Percentiles rank a stretch among this genome's conserved stretches.
These are phyloP conservation scores for Momotus momota DNA, from an alignment of 2,797 vertebrate species.

Conservation along the genomic window DNA sequence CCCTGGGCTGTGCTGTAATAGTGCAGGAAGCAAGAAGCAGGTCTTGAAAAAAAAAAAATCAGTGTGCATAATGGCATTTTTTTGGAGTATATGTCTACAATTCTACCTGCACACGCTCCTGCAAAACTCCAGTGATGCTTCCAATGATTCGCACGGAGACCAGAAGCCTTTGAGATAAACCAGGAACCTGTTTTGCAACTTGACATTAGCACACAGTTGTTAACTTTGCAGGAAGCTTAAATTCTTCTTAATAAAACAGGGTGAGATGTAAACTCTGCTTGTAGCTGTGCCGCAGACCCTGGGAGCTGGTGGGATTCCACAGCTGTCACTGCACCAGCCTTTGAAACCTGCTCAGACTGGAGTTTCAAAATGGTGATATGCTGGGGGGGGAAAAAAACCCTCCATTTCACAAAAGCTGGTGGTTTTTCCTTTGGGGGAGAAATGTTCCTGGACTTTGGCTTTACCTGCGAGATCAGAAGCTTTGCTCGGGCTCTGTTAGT, in stretches of 20 bases:
- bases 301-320: neutral
- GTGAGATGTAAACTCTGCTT: neutral
- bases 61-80: accelerated
- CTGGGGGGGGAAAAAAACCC: accelerated
- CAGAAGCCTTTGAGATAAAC: neutral
- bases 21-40: neutral
- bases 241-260: neutral
- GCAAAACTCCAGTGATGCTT: neutral
- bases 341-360: neutral
- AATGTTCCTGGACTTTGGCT: neutral
- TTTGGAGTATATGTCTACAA: neutral
- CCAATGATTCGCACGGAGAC: accelerated
- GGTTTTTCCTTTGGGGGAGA: neutral
- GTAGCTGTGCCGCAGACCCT: neutral
- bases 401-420: neutral
- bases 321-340: neutral
- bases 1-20: neutral
- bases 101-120: neutral
- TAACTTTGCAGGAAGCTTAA: neutral
- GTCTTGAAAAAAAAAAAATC: neutral
- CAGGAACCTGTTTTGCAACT: neutral
- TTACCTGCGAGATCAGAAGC: neutral
- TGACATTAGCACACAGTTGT: neutral
- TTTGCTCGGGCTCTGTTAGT: neutral
- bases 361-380: neutral